phyloP scores from a whole-genome alignment of 2,113 vertebrate species.

The Anhinga anhinga region DNA sequence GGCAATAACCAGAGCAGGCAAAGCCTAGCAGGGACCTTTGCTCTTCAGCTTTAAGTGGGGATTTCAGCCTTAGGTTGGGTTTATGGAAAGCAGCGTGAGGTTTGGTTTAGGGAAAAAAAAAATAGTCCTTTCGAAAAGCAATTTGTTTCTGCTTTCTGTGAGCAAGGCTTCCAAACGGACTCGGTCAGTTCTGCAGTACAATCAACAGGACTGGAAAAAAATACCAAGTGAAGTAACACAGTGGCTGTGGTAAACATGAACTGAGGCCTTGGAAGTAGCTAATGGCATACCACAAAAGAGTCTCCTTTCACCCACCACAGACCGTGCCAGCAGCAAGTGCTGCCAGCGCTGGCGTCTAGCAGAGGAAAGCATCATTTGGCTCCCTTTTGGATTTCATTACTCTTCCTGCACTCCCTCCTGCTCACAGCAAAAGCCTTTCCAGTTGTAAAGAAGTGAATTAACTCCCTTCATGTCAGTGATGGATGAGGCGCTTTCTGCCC shows the following conservation, averaged over 20 bases:
- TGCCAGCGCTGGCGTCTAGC: neutral
- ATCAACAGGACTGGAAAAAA: constrained; percentile 27
- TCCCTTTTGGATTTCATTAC: constrained; percentile 30
- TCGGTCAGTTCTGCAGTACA: neutral
- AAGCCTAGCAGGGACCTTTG: neutral
- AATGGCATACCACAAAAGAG: constrained; percentile 14
- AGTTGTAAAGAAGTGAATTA: constrained; percentile 67
- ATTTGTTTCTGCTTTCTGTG: constrained; percentile 9
- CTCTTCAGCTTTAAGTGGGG: neutral
- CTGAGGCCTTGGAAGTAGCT: constrained; percentile 16
- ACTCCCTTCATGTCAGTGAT: constrained; percentile 79
- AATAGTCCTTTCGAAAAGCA: neutral
- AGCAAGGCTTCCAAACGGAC: neutral
- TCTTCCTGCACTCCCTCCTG: constrained; percentile 50
- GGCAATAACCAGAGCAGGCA: neutral
- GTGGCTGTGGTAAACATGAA: constrained; percentile 42
- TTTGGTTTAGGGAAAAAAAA: neutral
- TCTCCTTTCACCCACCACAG: neutral
- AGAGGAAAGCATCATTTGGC: constrained; percentile 55
- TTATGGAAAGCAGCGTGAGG: neutral
- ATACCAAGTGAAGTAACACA: neutral
- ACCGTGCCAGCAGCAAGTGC: neutral
- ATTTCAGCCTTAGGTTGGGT: neutral
- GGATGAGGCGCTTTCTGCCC: constrained; percentile 78
- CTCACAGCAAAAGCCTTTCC: constrained; percentile 54